Percentiles rank a stretch among this genome's conserved stretches.
These are phyloP conservation scores for Prietella phreatophila DNA, from an alignment of 2,113 vertebrate species.

Conservation along the genomic window DNA sequence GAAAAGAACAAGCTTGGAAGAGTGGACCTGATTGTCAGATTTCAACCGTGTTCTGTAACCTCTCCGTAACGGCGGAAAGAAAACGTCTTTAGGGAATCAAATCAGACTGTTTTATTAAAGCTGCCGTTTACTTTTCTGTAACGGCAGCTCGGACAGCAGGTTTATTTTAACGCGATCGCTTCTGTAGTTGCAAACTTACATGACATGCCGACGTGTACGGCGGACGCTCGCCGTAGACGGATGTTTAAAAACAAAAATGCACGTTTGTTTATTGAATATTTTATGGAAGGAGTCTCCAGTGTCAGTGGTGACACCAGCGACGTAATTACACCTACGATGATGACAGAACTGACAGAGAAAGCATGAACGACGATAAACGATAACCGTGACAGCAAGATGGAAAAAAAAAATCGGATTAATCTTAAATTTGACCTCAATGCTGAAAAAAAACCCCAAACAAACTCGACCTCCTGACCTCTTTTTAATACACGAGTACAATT, in stretches of 20 bases:
- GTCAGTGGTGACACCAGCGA: background rate
- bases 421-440: too few relatives aligned
- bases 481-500: background rate
- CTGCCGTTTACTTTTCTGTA: background rate
- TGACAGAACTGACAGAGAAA: background rate
- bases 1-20: conserved; percentile 1
- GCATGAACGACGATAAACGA: background rate
- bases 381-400: background rate
- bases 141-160: background rate
- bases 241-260: too few relatives aligned
- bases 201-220: background rate
- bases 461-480: background rate
- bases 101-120: background rate
- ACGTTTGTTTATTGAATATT: background rate
- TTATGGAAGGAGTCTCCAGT: background rate
- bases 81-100: background rate
- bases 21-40: conserved; percentile 3
- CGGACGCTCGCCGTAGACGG: background rate
- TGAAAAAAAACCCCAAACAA: too few relatives aligned
- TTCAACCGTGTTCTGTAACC: conserved; percentile 42
- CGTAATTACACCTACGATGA: background rate
- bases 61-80: conserved; percentile 39
- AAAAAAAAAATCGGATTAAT: background rate
- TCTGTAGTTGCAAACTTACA: background rate
- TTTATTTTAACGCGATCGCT: background rate